Conservation (phyloP, 2,797 vertebrate genomes). For the Fringilla coelebs region DNA sequence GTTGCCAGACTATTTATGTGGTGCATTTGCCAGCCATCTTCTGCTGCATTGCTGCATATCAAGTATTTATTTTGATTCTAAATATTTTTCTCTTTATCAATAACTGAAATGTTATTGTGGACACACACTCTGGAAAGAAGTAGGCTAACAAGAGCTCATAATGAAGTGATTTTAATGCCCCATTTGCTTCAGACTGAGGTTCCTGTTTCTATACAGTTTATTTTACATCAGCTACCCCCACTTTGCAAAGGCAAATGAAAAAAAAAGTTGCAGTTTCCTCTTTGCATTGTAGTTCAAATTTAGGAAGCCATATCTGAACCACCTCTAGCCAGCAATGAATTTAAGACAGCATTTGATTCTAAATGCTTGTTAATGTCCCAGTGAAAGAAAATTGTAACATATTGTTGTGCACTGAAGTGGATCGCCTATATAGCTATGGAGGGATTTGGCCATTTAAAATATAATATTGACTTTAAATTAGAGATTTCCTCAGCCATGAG, state of each 20-base stretch:
- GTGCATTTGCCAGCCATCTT: not conserved
- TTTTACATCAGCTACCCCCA: not conserved
- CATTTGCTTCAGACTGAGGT: not conserved
- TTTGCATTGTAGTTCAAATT: not conserved
- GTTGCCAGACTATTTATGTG: not conserved
- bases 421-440: rapidly evolving
- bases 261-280: not conserved
- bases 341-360: not conserved
- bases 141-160: not conserved
- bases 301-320: not conserved
- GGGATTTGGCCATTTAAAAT: not conserved
- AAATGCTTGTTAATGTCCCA: not conserved
- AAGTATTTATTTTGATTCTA: not conserved
- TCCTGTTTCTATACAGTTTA: not conserved
- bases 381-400: not conserved
- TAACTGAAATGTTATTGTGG: not conserved
- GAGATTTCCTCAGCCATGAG: not conserved
- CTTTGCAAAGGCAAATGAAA: not conserved
- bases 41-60: not conserved
- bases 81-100: not conserved
- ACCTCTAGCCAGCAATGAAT: not conserved
- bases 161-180: not conserved
- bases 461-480: not conserved
- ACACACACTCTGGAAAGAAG: not conserved
- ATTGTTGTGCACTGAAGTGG: not conserved